Base-by-base conservation (phyloP, 2,888 invertebrate species). In the Drosophila tanythrix region DNA sequence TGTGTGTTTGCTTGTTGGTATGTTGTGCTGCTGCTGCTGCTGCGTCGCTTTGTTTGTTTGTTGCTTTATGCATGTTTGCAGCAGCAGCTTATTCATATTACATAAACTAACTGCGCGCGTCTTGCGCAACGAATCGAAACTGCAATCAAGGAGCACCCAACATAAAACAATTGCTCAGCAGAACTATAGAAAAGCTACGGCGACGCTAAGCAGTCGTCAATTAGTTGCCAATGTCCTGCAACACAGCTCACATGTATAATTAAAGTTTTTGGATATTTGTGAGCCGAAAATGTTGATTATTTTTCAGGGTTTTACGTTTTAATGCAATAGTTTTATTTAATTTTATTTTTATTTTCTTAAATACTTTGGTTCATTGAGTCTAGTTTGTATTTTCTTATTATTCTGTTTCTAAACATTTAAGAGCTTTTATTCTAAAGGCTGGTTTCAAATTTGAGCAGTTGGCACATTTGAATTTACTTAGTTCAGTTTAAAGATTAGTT, bases 121-220 rank as follows among this genome's bases (percentile, higher is more conserved):
- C 86, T 88, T 88, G 86, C 86, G 90, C 79, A 83, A 88, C 90
- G 82, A 88, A 88, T 88, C 77, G 86, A 85, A 89, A 82, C 77
- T 83, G 79, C 83, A 86, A 75, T 83, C 76, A 80, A 76, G 60
- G 35, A 76, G 36, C 61, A 43, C n/a, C 48, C 11, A 36, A 33
- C 36, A 56, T 43, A 46, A 58, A 64, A 27, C 76, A 67, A 57
- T 62, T 55, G 62, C 51, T 73, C 51, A 40, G 58, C 43, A 58
- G 5, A 40, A 58, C 21, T 6, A 29, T 29, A 52, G 33, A 62
- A 57, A 70, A 38, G 56, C 18, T 21, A 0, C 18, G 11, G 11
- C 29, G 36, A 8, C 61, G 53, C 21, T 53, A 33, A 38, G 36
- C 27, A 55, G 21, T 43, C 46, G 27, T 52, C 68, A 67, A 75